phyloP scores from a whole-genome alignment of 2,888 invertebrate genomes.

The Hemicrepidius hirtus region DNA sequence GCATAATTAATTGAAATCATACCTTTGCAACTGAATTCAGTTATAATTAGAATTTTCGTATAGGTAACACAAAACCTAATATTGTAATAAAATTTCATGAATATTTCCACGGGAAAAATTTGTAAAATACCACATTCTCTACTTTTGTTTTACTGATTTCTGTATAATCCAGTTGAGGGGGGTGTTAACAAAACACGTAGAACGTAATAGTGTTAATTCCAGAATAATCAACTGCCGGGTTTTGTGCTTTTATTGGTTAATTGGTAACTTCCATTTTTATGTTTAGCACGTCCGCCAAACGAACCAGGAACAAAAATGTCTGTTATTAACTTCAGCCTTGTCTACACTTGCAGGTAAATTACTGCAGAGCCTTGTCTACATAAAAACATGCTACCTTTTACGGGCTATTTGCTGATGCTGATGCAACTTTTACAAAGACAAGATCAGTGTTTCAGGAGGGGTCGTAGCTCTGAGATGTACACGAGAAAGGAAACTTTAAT shows the following conservation, averaged over 20 bases:
- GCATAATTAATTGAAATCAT: neutral
- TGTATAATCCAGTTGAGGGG: neutral
- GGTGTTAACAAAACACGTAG: neutral
- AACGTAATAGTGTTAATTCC: constrained; percentile 3
- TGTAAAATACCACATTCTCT: no score
- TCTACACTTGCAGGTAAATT: constrained; percentile 34
- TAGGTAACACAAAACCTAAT: neutral
- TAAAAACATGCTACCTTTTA: constrained; percentile 26
- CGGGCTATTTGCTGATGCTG: constrained; percentile 5
- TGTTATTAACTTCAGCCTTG: constrained; percentile 38
- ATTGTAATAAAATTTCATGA: no score
- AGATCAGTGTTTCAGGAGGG: constrained; percentile 27
- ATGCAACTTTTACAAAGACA: constrained; percentile 27
- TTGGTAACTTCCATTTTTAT: constrained; percentile 11
- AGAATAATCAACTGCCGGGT: constrained; percentile 3
- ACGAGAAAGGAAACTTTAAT: constrained; percentile 21
- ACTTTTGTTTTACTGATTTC: neutral
- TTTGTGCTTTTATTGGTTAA: constrained; percentile 14
- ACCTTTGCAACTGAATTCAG: neutral
- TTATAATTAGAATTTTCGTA: constrained; percentile 3
- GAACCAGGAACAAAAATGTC: constrained; percentile 28
- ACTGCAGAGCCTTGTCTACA: constrained; percentile 20
- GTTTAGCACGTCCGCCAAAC: neutral
- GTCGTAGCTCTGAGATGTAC: constrained; percentile 11
- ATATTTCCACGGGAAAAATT: no score